A percentile compares a stretch with the other conserved stretches of the same genome.
phyloP scores from a whole-genome alignment of 1,140 invertebrate species.

The Ips typographus region DNA sequence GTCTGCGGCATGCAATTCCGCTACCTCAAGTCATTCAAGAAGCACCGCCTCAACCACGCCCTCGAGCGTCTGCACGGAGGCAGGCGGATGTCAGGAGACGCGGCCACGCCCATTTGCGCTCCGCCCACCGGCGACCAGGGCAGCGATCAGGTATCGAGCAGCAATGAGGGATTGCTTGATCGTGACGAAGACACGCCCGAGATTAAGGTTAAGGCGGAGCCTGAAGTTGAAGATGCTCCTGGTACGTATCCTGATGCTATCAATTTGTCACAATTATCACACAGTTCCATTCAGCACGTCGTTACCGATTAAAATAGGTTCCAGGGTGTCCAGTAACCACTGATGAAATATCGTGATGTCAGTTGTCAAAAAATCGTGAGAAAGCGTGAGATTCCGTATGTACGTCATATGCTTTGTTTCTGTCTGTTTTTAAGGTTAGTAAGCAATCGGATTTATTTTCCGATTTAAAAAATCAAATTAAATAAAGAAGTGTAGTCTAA shows the following conservation, averaged over 20 bases:
- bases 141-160: conserved; percentile 50
- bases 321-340: no score
- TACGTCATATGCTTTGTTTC: no score
- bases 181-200: conserved; percentile 37
- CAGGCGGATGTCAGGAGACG: conserved; percentile 39
- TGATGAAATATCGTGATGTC: no score
- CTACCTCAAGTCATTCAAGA: conserved; percentile 81
- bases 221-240: conserved; percentile 35
- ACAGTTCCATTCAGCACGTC: no score
- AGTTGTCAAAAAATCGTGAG: no score
- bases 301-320: no score
- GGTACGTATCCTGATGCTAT: conserved; percentile 16
- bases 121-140: conserved; percentile 19
- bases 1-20: conserved; percentile 88
- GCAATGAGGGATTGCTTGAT: conserved; percentile 47
- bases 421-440: no score
- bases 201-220: conserved; percentile 41
- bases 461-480: no score
- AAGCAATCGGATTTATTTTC: no score
- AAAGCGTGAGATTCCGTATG: no score
- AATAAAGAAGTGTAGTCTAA: no score
- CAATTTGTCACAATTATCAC: no score
- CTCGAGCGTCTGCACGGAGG: conserved; percentile 75
- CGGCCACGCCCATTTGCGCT: not conserved
- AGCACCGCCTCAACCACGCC: conserved; percentile 83